Conservation (phyloP, 2,888 invertebrate genomes). For the Steinernema scapterisci region DNA sequence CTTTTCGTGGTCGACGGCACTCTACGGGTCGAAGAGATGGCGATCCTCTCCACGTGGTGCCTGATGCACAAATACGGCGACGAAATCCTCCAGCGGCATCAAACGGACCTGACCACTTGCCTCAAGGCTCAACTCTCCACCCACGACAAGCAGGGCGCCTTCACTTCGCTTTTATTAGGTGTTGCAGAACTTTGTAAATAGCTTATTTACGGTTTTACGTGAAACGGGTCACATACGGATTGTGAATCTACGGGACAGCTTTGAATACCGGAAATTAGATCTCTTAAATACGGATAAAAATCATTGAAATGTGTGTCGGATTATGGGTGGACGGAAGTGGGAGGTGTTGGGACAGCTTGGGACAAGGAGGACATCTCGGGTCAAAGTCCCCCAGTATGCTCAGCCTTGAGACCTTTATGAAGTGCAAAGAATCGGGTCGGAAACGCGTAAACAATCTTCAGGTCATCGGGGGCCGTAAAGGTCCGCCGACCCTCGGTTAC, state of each 20-base stretch:
- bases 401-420: no score
- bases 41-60: slow-evolving; percentile 19
- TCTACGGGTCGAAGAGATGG: slow-evolving; percentile 2
- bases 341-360: background rate
- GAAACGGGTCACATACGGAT: background rate
- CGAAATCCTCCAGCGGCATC: background rate
- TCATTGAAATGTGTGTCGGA: background rate
- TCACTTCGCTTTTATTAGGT: background rate
- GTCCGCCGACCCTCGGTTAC: background rate
- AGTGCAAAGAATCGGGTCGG: background rate
- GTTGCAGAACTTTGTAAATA: background rate
- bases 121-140: slow-evolving; percentile 15
- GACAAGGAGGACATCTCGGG: no score
- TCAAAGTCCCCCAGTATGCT: no score
- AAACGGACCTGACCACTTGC: slow-evolving; percentile 3
- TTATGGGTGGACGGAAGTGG: no score
- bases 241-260: slow-evolving; percentile 11
- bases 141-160: background rate
- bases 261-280: background rate
- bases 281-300: background rate
- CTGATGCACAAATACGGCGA: slow-evolving; percentile 11
- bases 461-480: slow-evolving; percentile 9
- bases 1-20: background rate
- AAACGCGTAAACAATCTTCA: background rate
- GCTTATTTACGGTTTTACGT: background rate